Evolutionary conservation across 2,888 invertebrate species (phyloP), one percentile per base, ranked within the genome.

Genomic region (Bombylius major): DNA sequence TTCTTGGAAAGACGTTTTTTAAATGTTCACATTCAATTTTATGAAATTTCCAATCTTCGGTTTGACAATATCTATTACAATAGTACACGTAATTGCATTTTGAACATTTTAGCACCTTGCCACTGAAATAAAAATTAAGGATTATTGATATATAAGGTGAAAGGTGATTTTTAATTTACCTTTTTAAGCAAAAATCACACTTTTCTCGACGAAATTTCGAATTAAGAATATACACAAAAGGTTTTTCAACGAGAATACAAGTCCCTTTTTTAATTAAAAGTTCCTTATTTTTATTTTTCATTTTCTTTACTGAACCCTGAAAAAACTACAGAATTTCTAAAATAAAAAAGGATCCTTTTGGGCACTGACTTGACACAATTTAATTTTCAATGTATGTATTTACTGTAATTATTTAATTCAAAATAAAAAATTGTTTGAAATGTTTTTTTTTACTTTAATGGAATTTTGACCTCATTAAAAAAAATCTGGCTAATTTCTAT

Each of bases 61-160:
- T 83, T 74, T 95, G 95, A 71, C 95, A 95, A 45, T 70, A 71
- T 53, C 82, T 79, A 61, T 84, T 83, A 67, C 95, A 95, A 67
- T 94, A 95, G 70, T 84, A 82, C 1, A 89, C 84, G 66, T 86
- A 87, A 56, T 85, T 82, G 74, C 94, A 95, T 53, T 81, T 84
- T 1, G 89, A 85, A 73, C 95, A 95, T 75, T 88, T 88, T 34
- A 82, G 75, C 51, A 90, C 77, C 67, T 84, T 83, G 51, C 77
- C 77, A 66, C 89, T 89, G 74, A 42, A 60, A 59, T 5, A 49
- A 49, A n/a, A 47, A 42, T 47, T 14, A 34, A 9, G 48, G 14
- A n/a, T 33, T 13, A 39, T n/a, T 12, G 4, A 31, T 31, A 7
- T 33, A 42, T n/a, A 44, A 9, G 13, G 44, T 13, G 1, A 45